Conservation (phyloP, 2,888 invertebrate genomes). For the Tipula vernalis region DNA sequence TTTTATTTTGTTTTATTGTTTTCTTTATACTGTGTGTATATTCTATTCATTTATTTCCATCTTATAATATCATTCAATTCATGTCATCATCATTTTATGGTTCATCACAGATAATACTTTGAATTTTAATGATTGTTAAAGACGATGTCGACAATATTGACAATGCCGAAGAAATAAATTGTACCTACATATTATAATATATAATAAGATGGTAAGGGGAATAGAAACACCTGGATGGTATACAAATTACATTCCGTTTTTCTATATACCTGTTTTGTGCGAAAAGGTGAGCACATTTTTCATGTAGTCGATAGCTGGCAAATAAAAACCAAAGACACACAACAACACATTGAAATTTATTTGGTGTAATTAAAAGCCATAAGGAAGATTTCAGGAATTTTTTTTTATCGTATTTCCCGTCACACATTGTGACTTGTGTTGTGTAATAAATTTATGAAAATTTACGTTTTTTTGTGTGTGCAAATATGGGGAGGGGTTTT, state of each 20-base stretch:
- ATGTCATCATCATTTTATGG: slow-evolving; percentile 8
- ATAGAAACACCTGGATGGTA: neutral
- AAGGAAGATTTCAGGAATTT: neutral
- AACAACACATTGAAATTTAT: neutral
- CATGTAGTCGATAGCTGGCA: neutral
- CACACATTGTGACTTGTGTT: neutral
- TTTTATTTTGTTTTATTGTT: neutral
- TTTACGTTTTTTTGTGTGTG: neutral
- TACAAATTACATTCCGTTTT: neutral
- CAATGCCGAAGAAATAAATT: neutral
- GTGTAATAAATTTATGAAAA: neutral
- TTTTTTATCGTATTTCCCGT: neutral
- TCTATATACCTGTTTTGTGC: neutral
- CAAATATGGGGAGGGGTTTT: neutral
- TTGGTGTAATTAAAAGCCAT: neutral
- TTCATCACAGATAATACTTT: slow-evolving; percentile 8
- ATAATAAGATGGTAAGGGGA: neutral
- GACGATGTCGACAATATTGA: neutral
- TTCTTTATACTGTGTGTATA: neutral
- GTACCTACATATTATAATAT: neutral
- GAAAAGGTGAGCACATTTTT: neutral
- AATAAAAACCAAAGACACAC: neutral
- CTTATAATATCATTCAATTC: slow-evolving; percentile 6
- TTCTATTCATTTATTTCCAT: neutral
- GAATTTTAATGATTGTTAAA: neutral